Base-by-base conservation (phyloP, 2,797 vertebrate genomes). In the Catharus ustulatus region DNA sequence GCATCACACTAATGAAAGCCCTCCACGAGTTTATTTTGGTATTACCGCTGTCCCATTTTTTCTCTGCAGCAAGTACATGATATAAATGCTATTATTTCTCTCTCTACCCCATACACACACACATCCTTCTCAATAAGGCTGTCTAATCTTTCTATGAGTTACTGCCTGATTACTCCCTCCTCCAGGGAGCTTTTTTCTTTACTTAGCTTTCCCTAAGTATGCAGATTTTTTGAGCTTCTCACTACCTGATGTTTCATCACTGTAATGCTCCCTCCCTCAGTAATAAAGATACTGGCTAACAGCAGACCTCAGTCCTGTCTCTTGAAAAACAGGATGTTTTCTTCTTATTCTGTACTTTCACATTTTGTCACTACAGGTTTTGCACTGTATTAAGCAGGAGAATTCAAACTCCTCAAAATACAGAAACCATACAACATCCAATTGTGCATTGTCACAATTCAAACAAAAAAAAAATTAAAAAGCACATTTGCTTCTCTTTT, bases 271-370 rank as follows among this genome's bases (percentile, higher is more conserved):
- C 26, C 46, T 76, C 14, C 10, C 62, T 68, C 40, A 29, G 40
- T 24, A 82, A 87, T 0, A 0, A 69, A 58, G 27, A 30, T 7
- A 46, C 8, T 21, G 13, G n/a, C 36, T 51, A 77, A 59, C 5
- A 80, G 36, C 55, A 93, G 57, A 69, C 23, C 26, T 74, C 58
- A 62, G 38, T 52, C 23, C 46, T 21, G 34, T 23, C 34, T 46
- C 42, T 38, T 34, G 42, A 69, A 61, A 51, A 77, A 77, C 45
- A 72, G 15, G 4, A 13, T 5, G 10, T 79, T 51, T 74, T 54
- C 62, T 78, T 11, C 62, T 90, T 32, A 30, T 43, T 32, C 58
- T n/a, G 18, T 51, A 34, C 58, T 58, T 54, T 19, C 32, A 84
- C 13, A 7, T 48, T 84, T 58, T 58, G n/a, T 57, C 68, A 61